Base-by-base conservation (phyloP, 2,113 vertebrate species). In the Suncus etruscus region DNA sequence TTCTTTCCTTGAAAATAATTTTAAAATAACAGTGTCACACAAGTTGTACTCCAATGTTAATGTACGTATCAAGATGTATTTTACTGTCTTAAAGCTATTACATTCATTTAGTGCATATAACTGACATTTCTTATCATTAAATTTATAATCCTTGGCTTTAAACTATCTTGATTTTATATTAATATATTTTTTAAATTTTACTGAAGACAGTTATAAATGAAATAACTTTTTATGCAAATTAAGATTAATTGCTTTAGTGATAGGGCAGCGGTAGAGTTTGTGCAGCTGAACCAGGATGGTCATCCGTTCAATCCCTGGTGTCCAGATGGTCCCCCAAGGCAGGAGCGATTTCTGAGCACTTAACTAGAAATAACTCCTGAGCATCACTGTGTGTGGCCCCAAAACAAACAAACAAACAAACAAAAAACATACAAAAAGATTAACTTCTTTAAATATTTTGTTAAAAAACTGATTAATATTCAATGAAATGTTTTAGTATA, bases 1-100 rank as follows among this genome's bases (percentile, higher is more conserved):
- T 98, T 96, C 97, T 97, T 97, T 99, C 99, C 99, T 99, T 95
- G 86, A 92, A 97, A 93, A 95, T 15, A 94, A 22, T 91, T 93
- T 75, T 90, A 95, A 96, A 92, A 92, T 89, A 86, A 95, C 8
- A 93, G 31, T 85, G 39, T 96, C 72, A 95, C 4, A 66, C 9
- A 63, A 87, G 51, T 65, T 11, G 61, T 39, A 89, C 76, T 90
- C 75, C 31, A 83, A 70, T 47, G 22, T 65, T 22, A 70, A 31
- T 54, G 73, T 39, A 69, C 27, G 27, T 66, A 29, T 66, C 27
- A 66, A 10, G 25, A 1, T 29, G 1, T 3, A 18, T 66, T 66
- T 24, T 1, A 12, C 16, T 58, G 10, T 72, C 51, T 65, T 24
- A 54, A 25, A 78, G 83, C 16, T 51, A 11, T 63, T 29, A 88